Evolutionary conservation across 2,113 vertebrate genomes (phyloP), one percentile per base, ranked within the genome.

Genomic region (Peromyscus polionotus): DNA sequence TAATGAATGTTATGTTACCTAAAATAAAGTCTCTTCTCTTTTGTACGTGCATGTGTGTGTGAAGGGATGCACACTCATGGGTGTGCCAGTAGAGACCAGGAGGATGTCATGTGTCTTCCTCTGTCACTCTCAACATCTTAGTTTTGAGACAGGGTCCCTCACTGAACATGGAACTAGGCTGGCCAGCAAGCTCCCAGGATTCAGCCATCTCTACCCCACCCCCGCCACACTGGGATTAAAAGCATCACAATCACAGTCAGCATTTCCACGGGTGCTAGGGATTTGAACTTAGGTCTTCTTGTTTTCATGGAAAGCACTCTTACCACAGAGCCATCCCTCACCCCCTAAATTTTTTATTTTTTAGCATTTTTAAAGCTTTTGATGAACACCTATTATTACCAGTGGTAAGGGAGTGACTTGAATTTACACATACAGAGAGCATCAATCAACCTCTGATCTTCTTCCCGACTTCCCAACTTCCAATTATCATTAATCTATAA

Each of bases 21-120:
- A 92, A 93, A 84, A 70, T 59, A 51, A 95, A 88, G 19, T n/a
- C n/a, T 17, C 63, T 76, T 20, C 80, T 94, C 92, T 86, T 72
- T 92, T 90, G 12, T 33, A 33, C 3, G 3, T 54, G 3, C 48
- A 2, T 19, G 8, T 33, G 39, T 45, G 61, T 87, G 63, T 54
- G 45, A 28, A 45, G 14, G 61, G 24, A n/a, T 65, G 11, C 4
- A 76, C 19, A 73, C n/a, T 73, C 70, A 39, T 11, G 70, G 70
- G 70, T 22, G 8, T 73, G 22, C 11, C 22, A 65, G 14, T 3
- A 65, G 24, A 45, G 28, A 24, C 28, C 26, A 85, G 14, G 61
- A 85, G 39, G 7, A 22, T 2, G 11, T 4, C 61, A 20, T 10
- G 26, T 85, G 59, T 67, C 16, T 42, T 45, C 26, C 14, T 65